These are phyloP conservation scores for Tor tambroides DNA, from an alignment of 2,113 vertebrate species.

Conservation along the genomic window DNA sequence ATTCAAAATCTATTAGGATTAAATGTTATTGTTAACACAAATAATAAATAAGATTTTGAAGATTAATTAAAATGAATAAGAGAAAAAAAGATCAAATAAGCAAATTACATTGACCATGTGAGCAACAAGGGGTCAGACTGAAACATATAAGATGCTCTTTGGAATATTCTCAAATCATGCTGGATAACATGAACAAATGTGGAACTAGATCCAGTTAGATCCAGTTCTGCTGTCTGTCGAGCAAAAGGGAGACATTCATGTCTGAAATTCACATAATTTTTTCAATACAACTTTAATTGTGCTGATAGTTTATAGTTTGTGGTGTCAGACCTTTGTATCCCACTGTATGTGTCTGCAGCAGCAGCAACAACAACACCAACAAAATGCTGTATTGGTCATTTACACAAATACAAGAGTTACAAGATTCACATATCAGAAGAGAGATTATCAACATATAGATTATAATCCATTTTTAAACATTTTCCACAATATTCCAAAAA, in stretches of 20 bases:
- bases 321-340: background rate
- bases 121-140: background rate
- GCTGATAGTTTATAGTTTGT: background rate
- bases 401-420: background rate
- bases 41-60: background rate
- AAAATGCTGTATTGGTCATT: background rate
- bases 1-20: background rate
- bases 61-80: background rate
- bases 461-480: background rate
- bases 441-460: background rate
- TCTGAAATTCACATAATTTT: background rate
- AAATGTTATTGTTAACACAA: background rate
- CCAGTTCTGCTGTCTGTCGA: background rate
- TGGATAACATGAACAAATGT: background rate
- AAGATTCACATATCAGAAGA: background rate
- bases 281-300: background rate
- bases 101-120: background rate
- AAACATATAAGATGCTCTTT: background rate
- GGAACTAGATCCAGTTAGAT: background rate
- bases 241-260: background rate
- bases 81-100: background rate
- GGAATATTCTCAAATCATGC: background rate
- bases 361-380: background rate
- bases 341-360: background rate
- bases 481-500: background rate